phyloP scores from a whole-genome alignment of 2,888 invertebrate genomes.

The Orthonychiurus folsomi region DNA sequence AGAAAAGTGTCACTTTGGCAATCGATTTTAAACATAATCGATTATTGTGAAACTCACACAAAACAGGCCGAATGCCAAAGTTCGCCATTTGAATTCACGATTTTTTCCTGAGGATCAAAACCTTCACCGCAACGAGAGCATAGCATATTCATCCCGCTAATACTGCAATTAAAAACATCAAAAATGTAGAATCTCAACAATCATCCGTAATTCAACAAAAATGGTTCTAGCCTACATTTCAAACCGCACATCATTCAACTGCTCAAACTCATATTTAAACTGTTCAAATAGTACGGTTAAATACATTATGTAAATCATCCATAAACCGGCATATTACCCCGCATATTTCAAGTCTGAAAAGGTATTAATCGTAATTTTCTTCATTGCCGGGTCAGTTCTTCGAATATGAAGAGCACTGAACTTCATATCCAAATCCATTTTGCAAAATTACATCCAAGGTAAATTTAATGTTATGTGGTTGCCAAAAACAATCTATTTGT shows the following conservation, averaged over 20 bases:
- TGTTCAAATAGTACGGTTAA: too few relatives aligned
- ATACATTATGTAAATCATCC: too few relatives aligned
- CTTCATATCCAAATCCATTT: neutral
- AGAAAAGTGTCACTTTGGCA: neutral
- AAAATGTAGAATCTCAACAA: too few relatives aligned
- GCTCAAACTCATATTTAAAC: too few relatives aligned
- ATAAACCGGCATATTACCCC: neutral
- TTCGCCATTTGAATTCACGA: constrained; percentile 96
- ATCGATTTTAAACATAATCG: neutral
- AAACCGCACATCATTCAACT: too few relatives aligned
- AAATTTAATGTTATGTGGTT: too few relatives aligned
- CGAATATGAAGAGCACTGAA: neutral
- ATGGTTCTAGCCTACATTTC: too few relatives aligned
- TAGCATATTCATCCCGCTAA: constrained; percentile 53
- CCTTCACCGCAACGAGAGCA: constrained; percentile 94
- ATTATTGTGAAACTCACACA: constrained; percentile 54
- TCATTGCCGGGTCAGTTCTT: neutral
- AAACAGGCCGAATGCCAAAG: constrained; percentile 98
- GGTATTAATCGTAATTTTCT: neutral
- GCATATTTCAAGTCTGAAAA: neutral
- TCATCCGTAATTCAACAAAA: too few relatives aligned
- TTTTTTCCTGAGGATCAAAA: constrained; percentile 93
- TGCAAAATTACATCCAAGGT: too few relatives aligned
- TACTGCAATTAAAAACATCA: constrained; percentile 10
- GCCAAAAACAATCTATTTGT: too few relatives aligned